Evolutionary conservation across 1,140 invertebrate species (phyloP), one percentile per base, ranked within the genome.

Genomic region (Euschistus heros): DNA sequence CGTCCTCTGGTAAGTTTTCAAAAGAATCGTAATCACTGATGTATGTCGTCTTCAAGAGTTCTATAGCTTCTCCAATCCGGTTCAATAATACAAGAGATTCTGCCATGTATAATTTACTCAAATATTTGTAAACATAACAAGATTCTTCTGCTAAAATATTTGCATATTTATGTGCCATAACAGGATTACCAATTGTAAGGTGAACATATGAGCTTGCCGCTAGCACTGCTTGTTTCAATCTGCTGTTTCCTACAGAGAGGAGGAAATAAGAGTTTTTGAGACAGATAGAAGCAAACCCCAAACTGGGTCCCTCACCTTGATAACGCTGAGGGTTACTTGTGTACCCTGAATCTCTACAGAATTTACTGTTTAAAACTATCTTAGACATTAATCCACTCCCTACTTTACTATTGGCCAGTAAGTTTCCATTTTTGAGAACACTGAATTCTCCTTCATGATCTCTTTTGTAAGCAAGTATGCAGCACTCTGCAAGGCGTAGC

Each of bases 401-500:
- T 10, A 65, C 17, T 37, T 52, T 20, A 10, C 18, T 60, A 64
- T 57, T 71, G 69, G 77, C 76, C 73, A 79, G 71, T 82, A 82
- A 70, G 78, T 80, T 64, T 75, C 76, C 70, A 81, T 78, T 70
- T 81, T 83, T 3, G 78, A 81, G 52, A 84, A 71, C 68, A 78
- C 75, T 13, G 80, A 76, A 13, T 78, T 75, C 55, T 85, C 71
- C 57, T 88, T 80, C 18, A 88, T 79, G 79, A 88, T 89, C 66
- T 82, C 78, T 70, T 85, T 63, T 63, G 37, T 63, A 24, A 52
- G 26, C 33, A 3, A 24, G 5, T 50, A 90, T 86, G 75, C 91
- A 94, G 73, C 93, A 95, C 76, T 98, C 95, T 0, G 94, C 92
- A 70, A 98, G 80, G 68, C 94, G 81, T 33, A 96, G 75, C 94